A percentile compares a stretch with the other conserved stretches of the same genome.
Evolutionary conservation across 2,797 vertebrate species (phyloP).

Genomic region (Esox masquinongy): DNA sequence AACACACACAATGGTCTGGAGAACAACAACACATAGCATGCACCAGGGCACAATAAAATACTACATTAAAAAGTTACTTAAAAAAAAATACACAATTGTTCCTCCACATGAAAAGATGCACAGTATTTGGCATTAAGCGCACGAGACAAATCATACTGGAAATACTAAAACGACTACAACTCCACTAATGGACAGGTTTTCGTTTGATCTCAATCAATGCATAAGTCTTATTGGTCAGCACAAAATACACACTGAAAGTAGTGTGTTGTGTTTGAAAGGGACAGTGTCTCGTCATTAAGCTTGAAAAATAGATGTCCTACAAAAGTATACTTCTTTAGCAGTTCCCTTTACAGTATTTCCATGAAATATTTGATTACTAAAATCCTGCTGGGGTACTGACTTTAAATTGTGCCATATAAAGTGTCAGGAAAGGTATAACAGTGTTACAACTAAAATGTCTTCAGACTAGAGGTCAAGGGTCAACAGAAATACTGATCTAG

Average conservation of each 20-base stretch:
- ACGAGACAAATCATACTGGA: conserved; percentile 60
- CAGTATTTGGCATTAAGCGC: conserved; percentile 79
- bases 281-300: conserved; percentile 50
- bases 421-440: conserved; percentile 20
- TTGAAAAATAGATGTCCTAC: conserved; percentile 74
- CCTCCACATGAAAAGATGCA: conserved; percentile 70
- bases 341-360: conserved; percentile 47
- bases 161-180: conserved; percentile 53
- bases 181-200: conserved; percentile 51
- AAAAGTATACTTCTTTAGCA: conserved; percentile 66
- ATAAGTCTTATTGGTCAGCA: conserved; percentile 59
- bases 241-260: conserved; percentile 54
- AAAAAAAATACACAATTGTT: conserved; percentile 57
- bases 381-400: conserved; percentile 34
- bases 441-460: conserved; percentile 32
- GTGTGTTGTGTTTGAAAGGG: conserved; percentile 45
- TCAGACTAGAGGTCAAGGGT: conserved; percentile 42
- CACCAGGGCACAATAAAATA: conserved; percentile 64
- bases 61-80: conserved; percentile 66
- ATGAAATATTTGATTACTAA: conserved; percentile 33
- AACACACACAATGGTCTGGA: conserved; percentile 69
- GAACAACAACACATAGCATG: conserved; percentile 75
- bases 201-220: conserved; percentile 55
- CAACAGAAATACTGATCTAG: conserved; percentile 53
- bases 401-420: conserved; percentile 41